These are phyloP conservation scores for Numenius arquata DNA, from an alignment of 2,113 vertebrate species.

Conservation along the genomic window DNA sequence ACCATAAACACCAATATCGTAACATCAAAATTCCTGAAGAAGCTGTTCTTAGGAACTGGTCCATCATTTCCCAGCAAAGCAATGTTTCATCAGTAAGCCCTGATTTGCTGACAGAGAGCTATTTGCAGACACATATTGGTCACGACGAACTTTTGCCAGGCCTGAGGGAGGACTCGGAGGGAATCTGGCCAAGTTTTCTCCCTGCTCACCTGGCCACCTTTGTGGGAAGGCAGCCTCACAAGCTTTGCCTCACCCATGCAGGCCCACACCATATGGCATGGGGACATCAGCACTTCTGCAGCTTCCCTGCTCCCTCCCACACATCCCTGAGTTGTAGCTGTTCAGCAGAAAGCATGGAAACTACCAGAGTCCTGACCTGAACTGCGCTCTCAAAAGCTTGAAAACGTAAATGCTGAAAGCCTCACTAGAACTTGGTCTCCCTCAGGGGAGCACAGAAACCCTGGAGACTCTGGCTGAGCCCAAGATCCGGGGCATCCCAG, in stretches of 20 bases:
- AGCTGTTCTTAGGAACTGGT: not conserved
- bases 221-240: not conserved
- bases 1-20: not conserved
- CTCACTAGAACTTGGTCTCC: not conserved
- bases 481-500: not conserved
- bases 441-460: not conserved
- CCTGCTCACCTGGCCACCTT: not conserved
- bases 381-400: not conserved
- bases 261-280: fast-evolving
- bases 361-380: not conserved
- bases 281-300: not conserved
- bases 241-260: not conserved
- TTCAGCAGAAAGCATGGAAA: not conserved
- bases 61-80: not conserved
- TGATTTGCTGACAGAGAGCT: not conserved
- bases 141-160: not conserved
- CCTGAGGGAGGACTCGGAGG: not conserved
- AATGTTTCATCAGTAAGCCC: not conserved
- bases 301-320: not conserved
- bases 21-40: not conserved
- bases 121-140: not conserved
- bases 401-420: not conserved
- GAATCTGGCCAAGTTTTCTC: not conserved
- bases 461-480: not conserved
- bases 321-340: not conserved